A percentile compares a stretch with the other conserved stretches of the same genome.
phyloP scores from a whole-genome alignment of 2,113 vertebrate species.

The Sinosuthora webbiana region DNA sequence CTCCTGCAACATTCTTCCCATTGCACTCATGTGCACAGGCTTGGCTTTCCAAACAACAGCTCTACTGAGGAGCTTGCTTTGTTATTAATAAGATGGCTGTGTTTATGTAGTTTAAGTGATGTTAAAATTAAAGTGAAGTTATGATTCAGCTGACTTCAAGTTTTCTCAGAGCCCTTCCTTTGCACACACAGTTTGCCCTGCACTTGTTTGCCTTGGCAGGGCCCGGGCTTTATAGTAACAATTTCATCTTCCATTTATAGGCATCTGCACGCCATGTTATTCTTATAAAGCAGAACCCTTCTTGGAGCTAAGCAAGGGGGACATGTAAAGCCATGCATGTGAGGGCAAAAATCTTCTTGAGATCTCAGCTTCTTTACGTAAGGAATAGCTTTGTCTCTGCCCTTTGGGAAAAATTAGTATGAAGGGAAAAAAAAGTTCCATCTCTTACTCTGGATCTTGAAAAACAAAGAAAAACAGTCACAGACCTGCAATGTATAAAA shows the following conservation, averaged over 20 bases:
- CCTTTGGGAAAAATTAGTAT: not conserved
- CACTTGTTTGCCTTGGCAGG: constrained; percentile 76
- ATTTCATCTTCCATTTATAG: constrained; percentile 79
- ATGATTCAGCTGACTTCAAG: constrained; percentile 57
- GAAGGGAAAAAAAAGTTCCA: not conserved
- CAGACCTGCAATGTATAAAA: not conserved
- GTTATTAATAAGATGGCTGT: constrained; percentile 52
- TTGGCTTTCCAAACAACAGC: constrained; percentile 55
- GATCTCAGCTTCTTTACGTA: not conserved
- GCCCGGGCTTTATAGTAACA: constrained; percentile 31
- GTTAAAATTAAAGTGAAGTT: constrained; percentile 60
- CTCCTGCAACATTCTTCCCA: constrained; percentile 45
- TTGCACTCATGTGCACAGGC: not conserved
- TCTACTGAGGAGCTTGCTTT: constrained; percentile 16
- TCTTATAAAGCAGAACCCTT: constrained; percentile 57
- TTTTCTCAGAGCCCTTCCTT: constrained; percentile 51
- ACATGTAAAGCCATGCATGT: not conserved
- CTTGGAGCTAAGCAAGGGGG: not conserved
- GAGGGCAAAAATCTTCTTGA: not conserved
- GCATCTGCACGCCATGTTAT: constrained; percentile 62
- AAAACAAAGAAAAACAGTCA: constrained; percentile 20
- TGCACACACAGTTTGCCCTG: constrained; percentile 47
- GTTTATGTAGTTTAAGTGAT: constrained; percentile 64
- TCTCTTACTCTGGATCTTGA: not conserved
- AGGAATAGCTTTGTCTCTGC: constrained; percentile 7